Evolutionary conservation across 2,888 invertebrate genomes (phyloP).

Genomic region (Altica lythri): DNA sequence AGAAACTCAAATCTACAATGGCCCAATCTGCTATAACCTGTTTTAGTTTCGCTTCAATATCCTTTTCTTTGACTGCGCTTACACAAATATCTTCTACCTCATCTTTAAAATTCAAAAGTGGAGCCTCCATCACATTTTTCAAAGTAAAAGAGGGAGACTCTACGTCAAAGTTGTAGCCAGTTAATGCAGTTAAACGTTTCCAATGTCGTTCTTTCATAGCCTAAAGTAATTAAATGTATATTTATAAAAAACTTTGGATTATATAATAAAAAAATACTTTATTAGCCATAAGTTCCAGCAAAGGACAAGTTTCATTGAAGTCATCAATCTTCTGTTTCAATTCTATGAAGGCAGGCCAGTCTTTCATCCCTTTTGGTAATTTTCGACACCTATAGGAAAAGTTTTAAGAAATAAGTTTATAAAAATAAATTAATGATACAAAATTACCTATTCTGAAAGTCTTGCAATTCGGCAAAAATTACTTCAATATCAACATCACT

Average conservation of each 20-base stretch:
- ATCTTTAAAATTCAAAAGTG: slow-evolving; percentile 78
- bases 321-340: slow-evolving; percentile 88
- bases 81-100: slow-evolving; percentile 92
- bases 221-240: slow-evolving; percentile 40
- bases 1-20: slow-evolving; percentile 71
- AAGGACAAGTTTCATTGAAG: slow-evolving; percentile 85
- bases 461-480: slow-evolving; percentile 77
- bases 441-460: slow-evolving; percentile 76
- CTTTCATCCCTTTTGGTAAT: slow-evolving; percentile 82
- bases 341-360: slow-evolving; percentile 86
- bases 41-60: slow-evolving; percentile 86
- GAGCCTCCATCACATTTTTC: slow-evolving; percentile 83
- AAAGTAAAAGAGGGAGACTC: slow-evolving; percentile 80
- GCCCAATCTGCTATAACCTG: slow-evolving; percentile 84
- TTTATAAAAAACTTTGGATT: not conserved
- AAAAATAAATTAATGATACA: not conserved
- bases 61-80: slow-evolving; percentile 86
- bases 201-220: slow-evolving; percentile 64
- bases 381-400: slow-evolving; percentile 69
- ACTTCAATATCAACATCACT: slow-evolving; percentile 79
- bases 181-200: slow-evolving; percentile 62
- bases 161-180: slow-evolving; percentile 73
- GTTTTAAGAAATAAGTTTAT: not conserved
- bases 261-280: slow-evolving; percentile 58
- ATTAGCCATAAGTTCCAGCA: slow-evolving; percentile 86